Conservation (phyloP, 2,113 vertebrate species). For the Prochilodus magdalenae region DNA sequence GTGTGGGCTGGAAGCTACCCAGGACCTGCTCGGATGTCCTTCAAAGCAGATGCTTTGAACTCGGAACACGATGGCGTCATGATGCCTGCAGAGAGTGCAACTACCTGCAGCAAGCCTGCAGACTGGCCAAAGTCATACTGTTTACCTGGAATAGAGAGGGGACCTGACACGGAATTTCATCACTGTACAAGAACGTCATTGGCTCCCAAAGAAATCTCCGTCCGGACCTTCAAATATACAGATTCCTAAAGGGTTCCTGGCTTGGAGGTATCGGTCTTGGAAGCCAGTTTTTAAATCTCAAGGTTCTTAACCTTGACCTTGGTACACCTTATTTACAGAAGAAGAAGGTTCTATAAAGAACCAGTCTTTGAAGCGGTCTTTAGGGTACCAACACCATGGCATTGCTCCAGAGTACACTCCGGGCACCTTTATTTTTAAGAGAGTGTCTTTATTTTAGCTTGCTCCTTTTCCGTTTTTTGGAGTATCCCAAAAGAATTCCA, state of each 20-base stretch:
- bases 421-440: background rate
- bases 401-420: background rate
- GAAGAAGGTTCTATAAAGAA: too few relatives aligned
- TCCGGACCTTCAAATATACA: too few relatives aligned
- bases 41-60: conserved; percentile 49
- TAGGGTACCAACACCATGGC: background rate
- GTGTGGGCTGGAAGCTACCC: conserved; percentile 8
- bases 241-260: too few relatives aligned
- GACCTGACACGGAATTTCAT: background rate
- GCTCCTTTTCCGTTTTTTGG: too few relatives aligned
- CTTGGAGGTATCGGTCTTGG: background rate
- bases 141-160: conserved; percentile 4
- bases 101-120: background rate
- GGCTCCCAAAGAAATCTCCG: too few relatives aligned
- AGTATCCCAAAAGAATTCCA: too few relatives aligned
- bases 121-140: conserved; percentile 3
- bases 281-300: too few relatives aligned
- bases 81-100: conserved; percentile 30
- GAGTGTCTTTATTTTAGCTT: background rate
- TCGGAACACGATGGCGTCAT: conserved; percentile 26
- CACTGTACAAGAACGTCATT: too few relatives aligned
- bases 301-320: too few relatives aligned
- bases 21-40: conserved; percentile 43
- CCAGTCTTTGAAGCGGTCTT: too few relatives aligned
- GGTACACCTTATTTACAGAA: too few relatives aligned